Base-by-base conservation (phyloP, 1,140 invertebrate species). In the Halictus rubicundus region DNA sequence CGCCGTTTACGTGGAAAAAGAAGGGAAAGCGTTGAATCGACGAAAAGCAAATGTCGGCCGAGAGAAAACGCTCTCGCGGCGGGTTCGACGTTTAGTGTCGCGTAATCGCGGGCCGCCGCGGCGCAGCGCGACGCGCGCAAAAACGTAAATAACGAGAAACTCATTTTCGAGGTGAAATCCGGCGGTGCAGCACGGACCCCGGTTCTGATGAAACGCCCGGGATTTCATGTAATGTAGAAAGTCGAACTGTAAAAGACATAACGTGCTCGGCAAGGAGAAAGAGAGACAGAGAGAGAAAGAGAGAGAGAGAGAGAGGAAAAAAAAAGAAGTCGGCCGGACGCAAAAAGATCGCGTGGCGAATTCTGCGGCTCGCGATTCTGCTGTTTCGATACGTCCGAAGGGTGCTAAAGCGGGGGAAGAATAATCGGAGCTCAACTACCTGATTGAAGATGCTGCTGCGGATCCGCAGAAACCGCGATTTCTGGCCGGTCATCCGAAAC, bases 81-180 rank as follows among this genome's bases (percentile, higher is more conserved):
- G 10, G 42, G 70, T 78, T 64, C 68, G 69, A 64, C 57, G 76
- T 78, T 78, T 78, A 78, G 69, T 49, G 68, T 78, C 76, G 76
- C 76, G 76, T 78, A 78, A 78, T 78, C 63, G 76, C 39, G 60
- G 46, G 32, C 52, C 54, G 3, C 42, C 4, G 54, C 42, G 4
- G 52, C 46, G 70, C n/a, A n/a, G n/a, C n/a, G n/a, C n/a, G n/a
- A n/a, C n/a, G n/a, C n/a, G n/a, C n/a, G n/a, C 71, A 80, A 74
- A 80, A 80, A 74, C 52, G 63, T 59, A 75, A 80, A 75, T 80
- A 80, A 75, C 71, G 78, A 80, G 78, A 68, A 80, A 80, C 78
- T 76, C 78, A 66, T 80, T 76, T 75, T 37, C 75, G 37, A 80
- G 72, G 78, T 76, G 78, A 80, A 80, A 80, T 76, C 78, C 57